Conservation (phyloP, 2,888 invertebrate genomes). For the Nesidiocoris tenuis region DNA sequence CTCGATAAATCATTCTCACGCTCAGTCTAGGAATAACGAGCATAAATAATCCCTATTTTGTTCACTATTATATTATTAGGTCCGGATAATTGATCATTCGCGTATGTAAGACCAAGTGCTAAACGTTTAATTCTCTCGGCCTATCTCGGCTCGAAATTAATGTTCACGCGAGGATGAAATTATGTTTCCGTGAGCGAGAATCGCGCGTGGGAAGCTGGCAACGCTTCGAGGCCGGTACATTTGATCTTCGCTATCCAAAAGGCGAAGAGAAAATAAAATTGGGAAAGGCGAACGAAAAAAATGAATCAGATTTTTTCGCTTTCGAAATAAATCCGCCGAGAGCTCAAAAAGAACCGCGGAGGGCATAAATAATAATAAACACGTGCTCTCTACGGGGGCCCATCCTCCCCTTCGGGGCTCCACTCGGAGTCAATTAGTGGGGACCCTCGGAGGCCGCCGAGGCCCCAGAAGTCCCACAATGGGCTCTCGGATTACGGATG, state of each 20-base stretch:
- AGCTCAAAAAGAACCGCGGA: conserved; percentile 28
- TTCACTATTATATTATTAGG: too few relatives aligned
- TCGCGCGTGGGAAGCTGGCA: conserved; percentile 25
- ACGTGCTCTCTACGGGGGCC: conserved; percentile 38
- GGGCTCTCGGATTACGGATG: conserved; percentile 36
- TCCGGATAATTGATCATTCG: neutral
- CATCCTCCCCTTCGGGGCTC: neutral
- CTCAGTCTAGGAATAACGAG: too few relatives aligned
- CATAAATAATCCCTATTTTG: too few relatives aligned
- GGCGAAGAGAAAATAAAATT: conserved; percentile 12
- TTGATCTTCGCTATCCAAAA: conserved; percentile 18
- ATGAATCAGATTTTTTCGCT: conserved; percentile 21
- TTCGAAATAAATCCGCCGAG: conserved; percentile 38
- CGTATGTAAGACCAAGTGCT: neutral
- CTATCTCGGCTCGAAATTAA: conserved; percentile 26
- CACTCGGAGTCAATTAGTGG: conserved; percentile 24
- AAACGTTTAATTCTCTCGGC: neutral
- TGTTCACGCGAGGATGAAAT: conserved; percentile 14
- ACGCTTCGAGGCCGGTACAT: conserved; percentile 7
- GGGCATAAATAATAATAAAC: conserved; percentile 41
- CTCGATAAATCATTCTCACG: too few relatives aligned
- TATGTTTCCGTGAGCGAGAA: conserved; percentile 25
- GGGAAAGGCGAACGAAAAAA: neutral
- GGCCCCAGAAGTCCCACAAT: conserved; percentile 23
- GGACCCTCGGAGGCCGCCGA: neutral